Evolutionary conservation across 2,797 vertebrate genomes (phyloP), one percentile per base, ranked within the genome.

Genomic region (Coranthus polyacanthus): DNA sequence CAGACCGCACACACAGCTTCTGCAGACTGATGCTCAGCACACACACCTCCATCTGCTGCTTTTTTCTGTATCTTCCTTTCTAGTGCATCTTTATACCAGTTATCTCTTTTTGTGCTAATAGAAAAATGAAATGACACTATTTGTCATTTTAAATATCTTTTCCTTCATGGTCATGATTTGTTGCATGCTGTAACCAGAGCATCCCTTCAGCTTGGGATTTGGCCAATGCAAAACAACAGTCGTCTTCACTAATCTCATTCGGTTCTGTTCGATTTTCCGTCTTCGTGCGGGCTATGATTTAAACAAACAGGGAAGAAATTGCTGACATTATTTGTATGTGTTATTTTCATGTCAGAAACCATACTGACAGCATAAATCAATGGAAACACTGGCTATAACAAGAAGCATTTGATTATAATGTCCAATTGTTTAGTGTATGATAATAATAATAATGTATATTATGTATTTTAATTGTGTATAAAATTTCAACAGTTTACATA

Each of bases 1-100:
- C 51, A 61, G 39, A 54, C 72, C 43, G 53, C 18, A 22, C 54
- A 65, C 42, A 43, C 26, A 45, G 18, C 41, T 24, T 16, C 51
- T 34, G 20, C 24, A 37, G 2, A n/a, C 41, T 41, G 15, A 12
- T 37, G 24, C 29, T 43, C 24, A 47, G 18, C 21, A 21, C 18
- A 45, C 46, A 59, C 17, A 51, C 21, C 9, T 55, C 18, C 18
- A 41, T 32, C 6, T 29, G 26, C 26, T 7, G 6, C 26, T 29
- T 29, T 29, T 29, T 29, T 6, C 26, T 29, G 3, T 29, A 29
- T 29, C 3, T 7, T 12, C 20, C 42, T 18, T 11, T 41, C 37
- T 15, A n/a, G n/a, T n/a, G n/a, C n/a, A n/a, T n/a, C n/a, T n/a
- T n/a, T n/a, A 24, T 6, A 24, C 22, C 22, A 24, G 3, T 6